phyloP scores from a whole-genome alignment of 2,888 invertebrate species.

The Eristalis tenax region DNA sequence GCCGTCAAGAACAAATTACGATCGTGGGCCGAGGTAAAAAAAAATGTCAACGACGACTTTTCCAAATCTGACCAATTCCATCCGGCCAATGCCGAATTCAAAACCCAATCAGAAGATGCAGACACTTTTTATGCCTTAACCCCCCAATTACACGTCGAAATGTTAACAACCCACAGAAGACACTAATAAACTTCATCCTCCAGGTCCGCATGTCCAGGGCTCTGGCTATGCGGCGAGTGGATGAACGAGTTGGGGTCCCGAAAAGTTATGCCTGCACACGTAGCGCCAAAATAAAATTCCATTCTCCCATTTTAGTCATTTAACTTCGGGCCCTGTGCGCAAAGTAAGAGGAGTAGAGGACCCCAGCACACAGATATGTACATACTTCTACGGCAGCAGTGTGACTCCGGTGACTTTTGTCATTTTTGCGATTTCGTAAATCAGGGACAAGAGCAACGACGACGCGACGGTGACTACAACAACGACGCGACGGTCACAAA shows the following conservation, averaged over 20 bases:
- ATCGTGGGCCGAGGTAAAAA: neutral
- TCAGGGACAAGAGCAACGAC: conserved; percentile 62
- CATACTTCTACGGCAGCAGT: conserved; percentile 47
- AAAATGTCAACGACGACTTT: neutral
- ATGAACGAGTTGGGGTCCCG: conserved; percentile 14
- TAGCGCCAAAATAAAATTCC: conserved; percentile 71
- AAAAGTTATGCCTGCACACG: conserved; percentile 53
- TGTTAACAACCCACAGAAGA: conserved; percentile 56
- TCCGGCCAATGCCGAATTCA: neutral
- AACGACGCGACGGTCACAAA: conserved; percentile 57
- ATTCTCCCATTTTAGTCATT: conserved; percentile 63
- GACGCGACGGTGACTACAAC: conserved; percentile 47
- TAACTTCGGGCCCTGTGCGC: conserved; percentile 20
- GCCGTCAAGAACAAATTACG: conserved; percentile 17
- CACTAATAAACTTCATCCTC: conserved; percentile 68
- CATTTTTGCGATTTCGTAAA: conserved; percentile 71
- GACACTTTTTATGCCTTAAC: neutral
- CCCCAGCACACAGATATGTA: conserved; percentile 16
- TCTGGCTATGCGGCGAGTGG: conserved; percentile 10
- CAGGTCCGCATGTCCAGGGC: conserved; percentile 49
- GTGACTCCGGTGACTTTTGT: conserved; percentile 68
- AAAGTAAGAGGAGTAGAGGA: neutral
- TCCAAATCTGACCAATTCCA: conserved; percentile 13
- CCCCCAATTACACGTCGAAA: conserved; percentile 48
- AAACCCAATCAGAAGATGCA: conserved; percentile 10